Percentiles rank a stretch among this genome's conserved stretches.
These are phyloP conservation scores for Hydrolagus affinis DNA, from an alignment of 2,113 vertebrate genomes.

Conservation along the genomic window DNA sequence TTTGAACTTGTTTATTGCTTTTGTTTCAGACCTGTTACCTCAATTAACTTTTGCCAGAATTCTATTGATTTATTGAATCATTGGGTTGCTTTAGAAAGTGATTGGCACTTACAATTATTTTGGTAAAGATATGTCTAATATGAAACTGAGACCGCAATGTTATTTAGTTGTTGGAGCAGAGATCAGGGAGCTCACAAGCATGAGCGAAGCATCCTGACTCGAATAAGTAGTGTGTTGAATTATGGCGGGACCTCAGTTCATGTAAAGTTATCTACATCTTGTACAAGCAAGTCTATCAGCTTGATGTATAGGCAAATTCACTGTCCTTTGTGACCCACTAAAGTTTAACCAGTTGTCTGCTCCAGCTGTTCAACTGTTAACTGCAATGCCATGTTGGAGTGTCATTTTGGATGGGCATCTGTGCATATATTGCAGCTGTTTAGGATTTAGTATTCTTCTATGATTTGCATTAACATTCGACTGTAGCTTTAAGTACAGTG, in stretches of 20 bases:
- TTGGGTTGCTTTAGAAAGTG: too few species aligned
- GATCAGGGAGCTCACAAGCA: too few species aligned
- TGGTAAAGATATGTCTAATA: too few species aligned
- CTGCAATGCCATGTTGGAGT: not conserved
- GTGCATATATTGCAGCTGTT: not conserved
- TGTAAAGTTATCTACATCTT: too few species aligned
- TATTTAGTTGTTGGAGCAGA: too few species aligned
- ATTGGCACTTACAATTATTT: too few species aligned
- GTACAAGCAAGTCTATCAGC: too few species aligned
- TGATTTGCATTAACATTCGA: not conserved
- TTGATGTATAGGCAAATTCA: too few species aligned
- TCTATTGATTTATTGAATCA: not conserved
- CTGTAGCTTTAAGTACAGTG: not conserved
- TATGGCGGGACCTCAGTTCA: too few species aligned
- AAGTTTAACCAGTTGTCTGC: not conserved
- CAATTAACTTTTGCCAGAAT: not conserved
- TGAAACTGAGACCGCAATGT: too few species aligned
- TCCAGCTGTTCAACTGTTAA: not conserved
- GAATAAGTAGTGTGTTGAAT: too few species aligned
- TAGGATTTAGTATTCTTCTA: not conserved
- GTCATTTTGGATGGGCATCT: not conserved
- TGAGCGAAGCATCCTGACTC: too few species aligned
- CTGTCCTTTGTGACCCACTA: not conserved
- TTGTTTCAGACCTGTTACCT: not conserved
- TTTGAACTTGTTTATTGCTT: not conserved